phyloP scores from a whole-genome alignment of 2,888 invertebrate genomes.

The Leptura quadrifasciata region DNA sequence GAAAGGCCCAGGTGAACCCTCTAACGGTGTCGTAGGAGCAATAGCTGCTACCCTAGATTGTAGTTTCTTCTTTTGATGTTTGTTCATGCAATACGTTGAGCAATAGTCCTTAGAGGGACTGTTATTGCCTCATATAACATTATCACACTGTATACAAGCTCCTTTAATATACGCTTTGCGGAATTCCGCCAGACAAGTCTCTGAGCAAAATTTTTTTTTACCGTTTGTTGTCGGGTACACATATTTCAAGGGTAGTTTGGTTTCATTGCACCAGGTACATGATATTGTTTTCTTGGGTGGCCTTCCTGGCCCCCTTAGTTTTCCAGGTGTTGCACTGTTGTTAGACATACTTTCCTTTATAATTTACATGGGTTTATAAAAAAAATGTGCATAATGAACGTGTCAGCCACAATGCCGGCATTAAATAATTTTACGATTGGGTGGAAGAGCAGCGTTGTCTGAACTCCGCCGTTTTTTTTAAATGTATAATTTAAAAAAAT shows the following conservation, averaged over 20 bases:
- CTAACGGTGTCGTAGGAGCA: slow-evolving; percentile 71
- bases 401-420: slow-evolving; percentile 42
- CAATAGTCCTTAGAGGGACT: slow-evolving; percentile 87
- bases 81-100: slow-evolving; percentile 88
- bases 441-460: no score
- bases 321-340: slow-evolving; percentile 70
- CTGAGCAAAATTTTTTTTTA: slow-evolving; percentile 94
- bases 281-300: slow-evolving; percentile 84
- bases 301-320: slow-evolving; percentile 83
- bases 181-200: slow-evolving; percentile 91
- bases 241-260: no score
- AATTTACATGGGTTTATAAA: slow-evolving; percentile 23
- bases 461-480: no score
- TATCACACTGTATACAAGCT: slow-evolving; percentile 91
- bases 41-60: slow-evolving; percentile 74
- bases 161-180: slow-evolving; percentile 90
- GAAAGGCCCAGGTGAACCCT: slow-evolving; percentile 79
- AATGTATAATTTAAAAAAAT: no score
- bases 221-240: slow-evolving; percentile 91
- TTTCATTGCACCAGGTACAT: slow-evolving; percentile 92
- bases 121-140: slow-evolving; percentile 87
- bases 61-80: slow-evolving; percentile 83
- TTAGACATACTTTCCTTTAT: slow-evolving; percentile 64
- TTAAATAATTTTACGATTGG: no score
- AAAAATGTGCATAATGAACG: no score